These are phyloP conservation scores for Pocillopora meandrina DNA, from an alignment of 92 coral and sea anemone genomes.

Conservation along the genomic window DNA sequence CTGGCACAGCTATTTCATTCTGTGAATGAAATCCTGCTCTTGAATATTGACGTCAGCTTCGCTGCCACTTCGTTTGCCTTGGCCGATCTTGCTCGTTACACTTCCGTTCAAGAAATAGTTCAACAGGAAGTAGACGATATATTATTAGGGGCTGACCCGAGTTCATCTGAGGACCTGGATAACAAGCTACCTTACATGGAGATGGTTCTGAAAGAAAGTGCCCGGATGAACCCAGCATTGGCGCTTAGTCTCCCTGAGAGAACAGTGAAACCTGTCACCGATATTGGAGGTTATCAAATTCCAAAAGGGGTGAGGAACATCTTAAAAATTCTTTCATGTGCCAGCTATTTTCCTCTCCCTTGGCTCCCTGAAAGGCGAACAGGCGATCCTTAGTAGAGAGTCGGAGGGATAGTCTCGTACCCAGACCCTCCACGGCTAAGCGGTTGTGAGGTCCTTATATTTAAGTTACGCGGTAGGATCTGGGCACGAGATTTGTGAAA, in stretches of 20 bases:
- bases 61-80: slow-evolving; percentile 89
- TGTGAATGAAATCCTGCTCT: slow-evolving; percentile 79
- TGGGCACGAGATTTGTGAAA: too few species aligned
- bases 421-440: too few species aligned
- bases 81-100: slow-evolving; percentile 74
- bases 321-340: too few species aligned
- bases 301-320: slow-evolving; percentile 82
- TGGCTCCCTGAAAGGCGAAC: too few species aligned
- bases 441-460: too few species aligned
- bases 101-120: slow-evolving; percentile 68
- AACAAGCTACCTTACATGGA: slow-evolving; percentile 87
- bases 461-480: too few species aligned
- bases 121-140: slow-evolving; percentile 71
- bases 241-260: slow-evolving; percentile 89
- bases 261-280: slow-evolving; percentile 79
- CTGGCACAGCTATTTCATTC: slow-evolving; percentile 73
- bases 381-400: too few species aligned
- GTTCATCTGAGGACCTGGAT: slow-evolving; percentile 62
- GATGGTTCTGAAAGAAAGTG: slow-evolving; percentile 88
- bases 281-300: slow-evolving; percentile 78
- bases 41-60: slow-evolving; percentile 87
- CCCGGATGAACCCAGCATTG: slow-evolving; percentile 90
- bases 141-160: slow-evolving; percentile 74
- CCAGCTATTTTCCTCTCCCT: too few species aligned
- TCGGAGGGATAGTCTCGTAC: too few species aligned